A percentile compares a stretch with the other conserved stretches of the same genome.
These are phyloP conservation scores for Dryas iulia DNA, from an alignment of 1,140 invertebrate species.

Conservation along the genomic window DNA sequence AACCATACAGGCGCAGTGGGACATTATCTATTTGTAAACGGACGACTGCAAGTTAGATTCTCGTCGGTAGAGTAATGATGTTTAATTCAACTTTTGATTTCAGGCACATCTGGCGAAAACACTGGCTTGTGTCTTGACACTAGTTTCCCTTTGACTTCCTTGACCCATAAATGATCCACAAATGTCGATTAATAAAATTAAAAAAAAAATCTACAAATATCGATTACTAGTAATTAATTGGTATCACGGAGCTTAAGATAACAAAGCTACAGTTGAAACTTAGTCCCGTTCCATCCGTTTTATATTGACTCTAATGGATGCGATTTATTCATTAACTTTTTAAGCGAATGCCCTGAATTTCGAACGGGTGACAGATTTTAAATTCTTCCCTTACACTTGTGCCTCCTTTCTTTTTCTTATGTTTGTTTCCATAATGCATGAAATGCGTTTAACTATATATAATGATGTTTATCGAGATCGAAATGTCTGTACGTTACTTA, in stretches of 20 bases:
- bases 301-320: slow-evolving; percentile 18
- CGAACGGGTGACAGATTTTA: slow-evolving; percentile 76
- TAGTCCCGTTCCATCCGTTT: not conserved
- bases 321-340: slow-evolving; percentile 39
- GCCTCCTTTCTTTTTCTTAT: slow-evolving; percentile 51
- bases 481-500: not conserved
- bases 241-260: not conserved
- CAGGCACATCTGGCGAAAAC: too few species aligned
- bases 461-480: not conserved
- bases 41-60: too few species aligned
- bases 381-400: slow-evolving; percentile 78
- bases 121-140: too few species aligned
- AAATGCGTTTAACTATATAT: slow-evolving; percentile 51
- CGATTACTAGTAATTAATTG: slow-evolving; percentile 10
- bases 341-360: slow-evolving; percentile 65
- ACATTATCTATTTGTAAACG: too few species aligned
- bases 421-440: slow-evolving; percentile 75
- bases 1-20: too few species aligned
- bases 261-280: not conserved
- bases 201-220: not conserved
- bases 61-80: too few species aligned
- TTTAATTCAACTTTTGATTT: too few species aligned
- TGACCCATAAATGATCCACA: too few species aligned
- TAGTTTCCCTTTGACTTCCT: too few species aligned
- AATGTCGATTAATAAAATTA: too few species aligned